A percentile compares a stretch with the other conserved stretches of the same genome.
phyloP scores from a whole-genome alignment of 2,888 invertebrate genomes.

The Ophion ventricosus region DNA sequence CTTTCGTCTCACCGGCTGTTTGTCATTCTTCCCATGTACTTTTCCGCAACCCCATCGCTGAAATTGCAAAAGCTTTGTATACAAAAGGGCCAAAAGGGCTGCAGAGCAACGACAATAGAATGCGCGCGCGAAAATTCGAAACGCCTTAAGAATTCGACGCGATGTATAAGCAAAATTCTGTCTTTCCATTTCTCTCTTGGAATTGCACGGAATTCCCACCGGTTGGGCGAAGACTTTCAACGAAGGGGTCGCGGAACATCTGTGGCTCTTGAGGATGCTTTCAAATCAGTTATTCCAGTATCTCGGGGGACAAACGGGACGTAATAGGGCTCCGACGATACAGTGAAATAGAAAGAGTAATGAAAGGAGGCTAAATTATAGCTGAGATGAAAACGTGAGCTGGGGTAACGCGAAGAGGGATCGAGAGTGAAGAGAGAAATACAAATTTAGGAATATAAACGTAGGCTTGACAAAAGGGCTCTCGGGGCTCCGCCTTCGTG shows the following conservation, averaged over 20 bases:
- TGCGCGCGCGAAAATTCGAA: not conserved
- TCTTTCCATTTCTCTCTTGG: constrained; percentile 41
- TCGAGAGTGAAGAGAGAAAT: not conserved
- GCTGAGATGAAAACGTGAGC: constrained; percentile 20
- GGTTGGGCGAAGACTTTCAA: constrained; percentile 43
- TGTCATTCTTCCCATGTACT: not conserved
- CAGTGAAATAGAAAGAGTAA: constrained; percentile 25
- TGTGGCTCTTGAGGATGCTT: constrained; percentile 70
- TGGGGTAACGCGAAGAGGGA: not conserved
- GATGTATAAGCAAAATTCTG: constrained; percentile 10
- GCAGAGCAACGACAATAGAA: not conserved
- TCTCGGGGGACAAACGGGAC: constrained; percentile 55
- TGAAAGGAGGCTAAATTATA: constrained; percentile 31
- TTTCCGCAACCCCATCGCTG: not conserved
- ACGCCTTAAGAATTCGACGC: not conserved
- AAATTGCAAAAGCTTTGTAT: not conserved
- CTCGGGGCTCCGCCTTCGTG: constrained; percentile 28
- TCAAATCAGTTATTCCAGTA: constrained; percentile 74
- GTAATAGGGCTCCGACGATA: constrained; percentile 11
- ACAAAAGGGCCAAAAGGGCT: not conserved
- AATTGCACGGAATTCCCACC: constrained; percentile 47
- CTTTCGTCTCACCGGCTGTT: not conserved
- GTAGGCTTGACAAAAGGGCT: constrained; percentile 51
- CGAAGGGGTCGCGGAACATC: constrained; percentile 63
- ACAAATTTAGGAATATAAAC: constrained; percentile 15